A percentile compares a stretch with the other conserved stretches of the same genome.
Conservation (phyloP, 2,113 vertebrate genomes). For the Protobothrops mucrosquamatus region DNA sequence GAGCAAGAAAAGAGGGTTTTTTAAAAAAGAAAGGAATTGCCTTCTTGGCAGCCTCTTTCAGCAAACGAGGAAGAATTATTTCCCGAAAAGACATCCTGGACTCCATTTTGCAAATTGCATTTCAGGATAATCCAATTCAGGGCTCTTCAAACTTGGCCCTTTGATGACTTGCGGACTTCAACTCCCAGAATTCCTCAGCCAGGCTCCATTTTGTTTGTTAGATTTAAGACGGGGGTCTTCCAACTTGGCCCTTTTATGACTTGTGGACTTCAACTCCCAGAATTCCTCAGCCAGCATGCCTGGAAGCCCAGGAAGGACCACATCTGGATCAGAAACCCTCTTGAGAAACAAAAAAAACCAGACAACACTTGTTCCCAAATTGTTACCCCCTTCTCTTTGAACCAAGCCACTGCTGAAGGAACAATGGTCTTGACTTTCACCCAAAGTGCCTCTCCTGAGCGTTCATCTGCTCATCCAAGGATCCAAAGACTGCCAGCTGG, state of each 20-base stretch:
- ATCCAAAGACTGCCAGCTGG: background rate
- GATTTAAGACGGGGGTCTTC: no score
- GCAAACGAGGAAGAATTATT: background rate
- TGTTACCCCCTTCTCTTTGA: background rate
- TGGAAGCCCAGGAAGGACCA: background rate
- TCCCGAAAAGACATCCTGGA: background rate
- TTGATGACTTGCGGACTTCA: no score
- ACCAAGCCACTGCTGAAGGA: background rate
- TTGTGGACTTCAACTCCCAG: no score
- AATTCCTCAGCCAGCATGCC: no score
- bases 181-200: no score
- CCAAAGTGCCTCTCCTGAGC: background rate
- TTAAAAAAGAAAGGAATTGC: background rate
- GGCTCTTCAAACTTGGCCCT: no score
- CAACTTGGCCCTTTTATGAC: no score
- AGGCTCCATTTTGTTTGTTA: no score
- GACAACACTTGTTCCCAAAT: no score
- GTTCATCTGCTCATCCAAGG: background rate
- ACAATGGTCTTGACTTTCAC: background rate
- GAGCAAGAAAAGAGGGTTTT: background rate
- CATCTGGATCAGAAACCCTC: background rate
- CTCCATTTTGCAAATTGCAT: background rate
- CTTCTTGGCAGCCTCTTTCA: background rate
- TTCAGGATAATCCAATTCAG: background rate
- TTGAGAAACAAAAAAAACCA: background rate